Percentiles rank a stretch among this genome's conserved stretches.
Conservation (phyloP, 2,797 vertebrate species). For the Trachops cirrhosus region DNA sequence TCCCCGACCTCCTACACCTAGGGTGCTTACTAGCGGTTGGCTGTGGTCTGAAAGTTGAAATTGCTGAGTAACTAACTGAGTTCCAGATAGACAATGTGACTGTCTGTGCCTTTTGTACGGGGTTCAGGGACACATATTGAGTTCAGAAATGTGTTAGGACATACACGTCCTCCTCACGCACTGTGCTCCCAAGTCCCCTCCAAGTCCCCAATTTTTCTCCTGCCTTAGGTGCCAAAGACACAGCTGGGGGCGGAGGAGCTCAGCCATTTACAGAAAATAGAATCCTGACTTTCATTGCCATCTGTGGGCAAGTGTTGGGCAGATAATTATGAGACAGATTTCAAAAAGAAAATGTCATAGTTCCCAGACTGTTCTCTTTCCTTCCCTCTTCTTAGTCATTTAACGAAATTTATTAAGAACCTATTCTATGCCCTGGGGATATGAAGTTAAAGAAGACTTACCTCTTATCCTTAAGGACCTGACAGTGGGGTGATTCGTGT, state of each 20-base stretch:
- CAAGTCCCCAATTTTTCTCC: background rate
- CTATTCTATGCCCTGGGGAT: background rate
- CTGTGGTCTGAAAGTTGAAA: background rate
- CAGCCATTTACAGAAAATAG: background rate
- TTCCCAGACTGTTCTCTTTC: background rate
- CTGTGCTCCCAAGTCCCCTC: background rate
- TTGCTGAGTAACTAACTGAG: background rate
- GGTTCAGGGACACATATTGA: background rate
- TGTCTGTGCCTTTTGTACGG: background rate
- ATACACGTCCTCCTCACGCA: background rate
- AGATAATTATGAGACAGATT: background rate
- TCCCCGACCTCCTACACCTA: rapidly evolving
- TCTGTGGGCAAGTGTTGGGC: background rate
- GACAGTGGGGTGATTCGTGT: background rate
- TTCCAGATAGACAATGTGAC: background rate
- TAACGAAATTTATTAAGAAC: background rate
- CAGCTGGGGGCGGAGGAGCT: background rate
- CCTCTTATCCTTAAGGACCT: background rate
- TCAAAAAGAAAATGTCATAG: background rate
- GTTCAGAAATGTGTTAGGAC: background rate
- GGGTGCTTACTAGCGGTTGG: background rate
- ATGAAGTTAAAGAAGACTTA: background rate
- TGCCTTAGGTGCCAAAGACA: no score
- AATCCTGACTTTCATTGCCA: background rate
- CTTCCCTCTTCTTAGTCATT: background rate